Percentiles rank a stretch among this genome's conserved stretches.
Conservation (phyloP, 1,140 invertebrate genomes). For the Lordiphosa mommai region DNA sequence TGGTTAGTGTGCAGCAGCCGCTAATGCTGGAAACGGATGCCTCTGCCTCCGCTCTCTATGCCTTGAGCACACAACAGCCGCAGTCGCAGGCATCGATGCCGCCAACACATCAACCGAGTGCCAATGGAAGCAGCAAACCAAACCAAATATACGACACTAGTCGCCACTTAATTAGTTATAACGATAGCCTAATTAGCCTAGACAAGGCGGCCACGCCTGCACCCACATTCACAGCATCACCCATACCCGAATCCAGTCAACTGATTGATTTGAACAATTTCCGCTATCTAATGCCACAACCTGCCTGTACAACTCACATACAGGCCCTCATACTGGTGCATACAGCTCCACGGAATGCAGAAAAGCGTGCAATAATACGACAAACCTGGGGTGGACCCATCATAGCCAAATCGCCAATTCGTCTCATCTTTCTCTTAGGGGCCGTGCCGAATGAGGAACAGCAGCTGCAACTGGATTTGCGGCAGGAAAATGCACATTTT, state of each 20-base stretch:
- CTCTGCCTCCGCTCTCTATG: constrained; percentile 1
- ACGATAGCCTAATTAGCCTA: constrained; percentile 57
- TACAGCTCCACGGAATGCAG: constrained; percentile 84
- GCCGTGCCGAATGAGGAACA: constrained; percentile 64
- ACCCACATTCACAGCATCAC: constrained; percentile 24
- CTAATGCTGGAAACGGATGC: constrained; percentile 30
- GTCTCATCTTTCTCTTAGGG: constrained; percentile 87
- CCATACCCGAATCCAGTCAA: constrained; percentile 73
- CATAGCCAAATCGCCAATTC: constrained; percentile 65
- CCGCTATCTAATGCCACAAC: constrained; percentile 82
- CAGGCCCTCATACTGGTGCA: constrained; percentile 84
- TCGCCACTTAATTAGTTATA: constrained; percentile 48
- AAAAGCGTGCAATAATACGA: constrained; percentile 83
- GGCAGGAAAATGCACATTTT: constrained; percentile 83
- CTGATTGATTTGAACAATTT: constrained; percentile 83
- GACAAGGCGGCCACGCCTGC: constrained; percentile 32
- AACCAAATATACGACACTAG: constrained; percentile 68
- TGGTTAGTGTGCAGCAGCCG: constrained; percentile 60
- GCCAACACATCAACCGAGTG: constrained; percentile 19
- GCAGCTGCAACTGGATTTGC: constrained; percentile 80
- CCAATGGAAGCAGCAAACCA: constrained; percentile 45
- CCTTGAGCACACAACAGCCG: not conserved
- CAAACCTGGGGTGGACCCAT: constrained; percentile 84
- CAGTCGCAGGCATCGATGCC: not conserved
- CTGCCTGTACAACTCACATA: constrained; percentile 79